Percentiles rank a stretch among this genome's conserved stretches.
Conservation (phyloP, 2,888 invertebrate species). For the Ectropis crepuscularia region DNA sequence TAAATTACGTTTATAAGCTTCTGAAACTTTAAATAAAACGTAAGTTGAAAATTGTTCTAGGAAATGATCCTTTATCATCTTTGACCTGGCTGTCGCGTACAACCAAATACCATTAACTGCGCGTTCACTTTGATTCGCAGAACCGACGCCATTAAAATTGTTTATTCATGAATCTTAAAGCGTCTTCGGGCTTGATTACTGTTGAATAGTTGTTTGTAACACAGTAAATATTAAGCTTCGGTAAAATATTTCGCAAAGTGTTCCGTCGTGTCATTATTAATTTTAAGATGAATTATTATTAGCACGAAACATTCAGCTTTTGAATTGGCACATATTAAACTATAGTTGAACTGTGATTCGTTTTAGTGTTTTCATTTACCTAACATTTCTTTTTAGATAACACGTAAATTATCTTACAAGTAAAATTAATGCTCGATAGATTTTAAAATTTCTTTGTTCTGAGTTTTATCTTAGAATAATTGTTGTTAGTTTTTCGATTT, state of each 20-base stretch:
- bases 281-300: too few species aligned
- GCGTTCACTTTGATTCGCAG: slow-evolving; percentile 25
- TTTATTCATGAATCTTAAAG: slow-evolving; percentile 32
- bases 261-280: neutral
- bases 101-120: slow-evolving; percentile 28
- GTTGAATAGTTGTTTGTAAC: neutral
- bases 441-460: slow-evolving; percentile 25
- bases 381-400: neutral
- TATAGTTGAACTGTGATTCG: too few species aligned
- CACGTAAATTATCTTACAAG: neutral
- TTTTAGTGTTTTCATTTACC: neutral
- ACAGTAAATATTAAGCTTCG: neutral
- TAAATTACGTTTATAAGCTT: neutral
- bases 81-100: slow-evolving; percentile 19
- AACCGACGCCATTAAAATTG: slow-evolving; percentile 24
- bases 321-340: too few species aligned
- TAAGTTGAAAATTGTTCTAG: neutral
- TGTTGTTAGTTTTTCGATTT: slow-evolving; percentile 18
- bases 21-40: neutral
- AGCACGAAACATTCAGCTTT: too few species aligned
- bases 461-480: slow-evolving; percentile 10
- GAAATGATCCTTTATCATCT: slow-evolving; percentile 11
- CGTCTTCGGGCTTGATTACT: slow-evolving; percentile 11
- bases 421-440: too few species aligned
- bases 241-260: neutral